Conservation (phyloP, 2,888 invertebrate genomes). For the Campoplex capitator region DNA sequence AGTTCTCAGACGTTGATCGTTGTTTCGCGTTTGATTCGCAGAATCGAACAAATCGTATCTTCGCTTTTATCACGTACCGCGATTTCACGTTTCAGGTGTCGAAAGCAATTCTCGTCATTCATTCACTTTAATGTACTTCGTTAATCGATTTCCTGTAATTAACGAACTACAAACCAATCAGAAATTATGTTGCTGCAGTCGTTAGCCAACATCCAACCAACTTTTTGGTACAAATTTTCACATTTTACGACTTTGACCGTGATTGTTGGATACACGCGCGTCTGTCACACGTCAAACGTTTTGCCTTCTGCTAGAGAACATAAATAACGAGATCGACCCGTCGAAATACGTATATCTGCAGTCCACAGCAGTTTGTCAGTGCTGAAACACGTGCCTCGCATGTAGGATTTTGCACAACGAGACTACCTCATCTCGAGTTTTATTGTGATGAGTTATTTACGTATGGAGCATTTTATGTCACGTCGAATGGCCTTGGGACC, state of each 20-base stretch:
- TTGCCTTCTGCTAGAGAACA: slow-evolving; percentile 18
- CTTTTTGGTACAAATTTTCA: slow-evolving; percentile 38
- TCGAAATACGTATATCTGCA: slow-evolving; percentile 51
- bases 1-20: neutral
- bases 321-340: slow-evolving; percentile 55
- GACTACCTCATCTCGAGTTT: slow-evolving; percentile 6
- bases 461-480: neutral
- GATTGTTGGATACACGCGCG: neutral
- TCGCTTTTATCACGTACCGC: too few species aligned
- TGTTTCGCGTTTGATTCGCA: neutral
- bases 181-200: neutral
- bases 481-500: neutral
- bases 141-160: too few species aligned
- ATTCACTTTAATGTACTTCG: too few species aligned
- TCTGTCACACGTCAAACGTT: slow-evolving; percentile 48
- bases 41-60: too few species aligned
- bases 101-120: too few species aligned
- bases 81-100: too few species aligned
- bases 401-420: slow-evolving; percentile 14
- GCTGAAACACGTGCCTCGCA: slow-evolving; percentile 64
- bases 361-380: slow-evolving; percentile 67
- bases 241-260: slow-evolving; percentile 15
- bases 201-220: neutral
- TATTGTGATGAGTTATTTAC: neutral
- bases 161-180: too few species aligned